These are phyloP conservation scores for Thalpophila matura DNA, from an alignment of 2,888 invertebrate genomes.

Conservation along the genomic window DNA sequence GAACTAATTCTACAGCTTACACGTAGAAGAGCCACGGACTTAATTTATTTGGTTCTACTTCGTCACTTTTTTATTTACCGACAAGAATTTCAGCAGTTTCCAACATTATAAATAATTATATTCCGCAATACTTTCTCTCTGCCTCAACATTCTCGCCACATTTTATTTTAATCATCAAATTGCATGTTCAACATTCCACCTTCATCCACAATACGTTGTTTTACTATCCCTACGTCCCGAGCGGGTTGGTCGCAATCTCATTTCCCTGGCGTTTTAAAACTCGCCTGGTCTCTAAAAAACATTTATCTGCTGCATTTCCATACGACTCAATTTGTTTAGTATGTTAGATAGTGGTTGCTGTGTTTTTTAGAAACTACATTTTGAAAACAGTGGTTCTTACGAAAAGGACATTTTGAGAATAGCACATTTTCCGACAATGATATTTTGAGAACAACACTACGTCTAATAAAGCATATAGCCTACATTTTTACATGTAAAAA, in stretches of 20 bases:
- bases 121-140: neutral
- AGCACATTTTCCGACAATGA: too few species aligned
- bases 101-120: neutral
- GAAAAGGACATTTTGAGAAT: too few species aligned
- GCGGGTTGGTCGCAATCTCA: conserved; percentile 48
- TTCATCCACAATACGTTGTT: conserved; percentile 11
- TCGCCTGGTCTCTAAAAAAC: conserved; percentile 55
- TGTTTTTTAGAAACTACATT: too few species aligned
- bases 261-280: conserved; percentile 58
- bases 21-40: too few species aligned
- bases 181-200: conserved; percentile 21
- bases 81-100: neutral
- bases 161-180: conserved; percentile 48
- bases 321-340: conserved; percentile 36
- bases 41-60: too few species aligned
- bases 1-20: too few species aligned
- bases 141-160: neutral
- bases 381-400: too few species aligned
- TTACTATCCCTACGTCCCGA: conserved; percentile 34
- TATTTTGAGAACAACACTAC: neutral
- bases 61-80: too few species aligned
- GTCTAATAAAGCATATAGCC: neutral
- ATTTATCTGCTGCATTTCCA: conserved; percentile 57
- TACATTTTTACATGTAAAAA: neutral
- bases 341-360: conserved; percentile 1